Conservation (phyloP, 2,797 vertebrate genomes). For the Hippoglossus hippoglossus region DNA sequence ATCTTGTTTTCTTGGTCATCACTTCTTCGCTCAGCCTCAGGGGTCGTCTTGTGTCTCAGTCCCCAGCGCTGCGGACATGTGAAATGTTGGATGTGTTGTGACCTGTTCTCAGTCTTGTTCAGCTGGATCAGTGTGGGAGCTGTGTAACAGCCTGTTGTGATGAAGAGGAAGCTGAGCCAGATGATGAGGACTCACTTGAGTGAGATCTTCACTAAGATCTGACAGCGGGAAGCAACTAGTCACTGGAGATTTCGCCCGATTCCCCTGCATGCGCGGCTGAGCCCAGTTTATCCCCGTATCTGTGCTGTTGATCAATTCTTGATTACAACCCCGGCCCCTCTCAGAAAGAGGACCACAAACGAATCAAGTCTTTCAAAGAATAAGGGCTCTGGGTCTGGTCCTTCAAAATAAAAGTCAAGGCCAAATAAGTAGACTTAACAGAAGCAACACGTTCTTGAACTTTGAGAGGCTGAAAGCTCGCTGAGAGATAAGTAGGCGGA, state of each 20-base stretch:
- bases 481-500: neutral
- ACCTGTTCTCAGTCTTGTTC: no score
- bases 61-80: neutral
- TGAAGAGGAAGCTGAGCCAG: neutral
- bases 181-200: neutral
- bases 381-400: conserved; percentile 25
- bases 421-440: neutral
- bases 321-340: conserved; percentile 61
- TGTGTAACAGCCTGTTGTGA: neutral
- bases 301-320: conserved; percentile 56
- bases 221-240: conserved; percentile 14
- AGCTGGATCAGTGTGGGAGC: neutral
- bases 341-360: conserved; percentile 57
- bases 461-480: neutral
- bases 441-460: neutral
- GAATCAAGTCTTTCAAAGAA: conserved; percentile 48
- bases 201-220: conserved; percentile 17
- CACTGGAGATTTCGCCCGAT: conserved; percentile 48
- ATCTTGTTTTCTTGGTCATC: no score
- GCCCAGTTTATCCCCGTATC: conserved; percentile 45
- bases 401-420: conserved; percentile 37
- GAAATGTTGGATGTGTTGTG: no score
- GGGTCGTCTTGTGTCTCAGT: neutral
- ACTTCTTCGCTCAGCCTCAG: neutral
- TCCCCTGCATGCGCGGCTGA: conserved; percentile 34